Percentiles rank a stretch among this genome's conserved stretches.
Conservation (phyloP, 2,888 invertebrate genomes). For the Drosophila monieri region DNA sequence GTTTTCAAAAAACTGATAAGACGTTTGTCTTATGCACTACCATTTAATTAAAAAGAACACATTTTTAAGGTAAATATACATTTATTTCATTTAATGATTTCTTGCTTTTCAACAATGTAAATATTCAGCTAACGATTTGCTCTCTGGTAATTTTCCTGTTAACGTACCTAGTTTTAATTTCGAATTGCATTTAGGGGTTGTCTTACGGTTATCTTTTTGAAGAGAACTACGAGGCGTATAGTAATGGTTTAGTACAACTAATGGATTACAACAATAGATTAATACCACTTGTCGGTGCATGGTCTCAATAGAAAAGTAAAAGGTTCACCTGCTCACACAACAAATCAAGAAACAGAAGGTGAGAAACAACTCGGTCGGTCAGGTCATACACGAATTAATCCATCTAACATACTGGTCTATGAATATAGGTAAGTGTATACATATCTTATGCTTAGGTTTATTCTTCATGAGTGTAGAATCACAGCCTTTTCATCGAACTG, state of each 20-base stretch:
- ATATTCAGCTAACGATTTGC: slow-evolving; percentile 67
- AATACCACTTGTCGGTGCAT: slow-evolving; percentile 32
- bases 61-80: slow-evolving; percentile 70
- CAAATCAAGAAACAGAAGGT: slow-evolving; percentile 45
- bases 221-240: slow-evolving; percentile 51
- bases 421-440: slow-evolving; percentile 30
- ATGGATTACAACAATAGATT: slow-evolving; percentile 50
- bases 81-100: slow-evolving; percentile 72
- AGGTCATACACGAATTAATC: slow-evolving; percentile 54
- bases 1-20: neutral
- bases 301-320: slow-evolving; percentile 59
- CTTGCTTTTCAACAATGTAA: slow-evolving; percentile 72
- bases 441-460: slow-evolving; percentile 50
- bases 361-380: no score
- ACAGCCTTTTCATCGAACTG: slow-evolving; percentile 76
- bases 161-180: slow-evolving; percentile 46
- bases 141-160: slow-evolving; percentile 37
- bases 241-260: slow-evolving; percentile 65
- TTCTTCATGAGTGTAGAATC: slow-evolving; percentile 79
- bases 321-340: slow-evolving; percentile 49
- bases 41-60: neutral
- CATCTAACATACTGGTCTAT: slow-evolving; percentile 43
- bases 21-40: neutral
- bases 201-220: slow-evolving; percentile 46
- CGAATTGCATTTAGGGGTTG: slow-evolving; percentile 34